phyloP scores from a whole-genome alignment of 1,140 invertebrate genomes.

The Drosophila carrolli region DNA sequence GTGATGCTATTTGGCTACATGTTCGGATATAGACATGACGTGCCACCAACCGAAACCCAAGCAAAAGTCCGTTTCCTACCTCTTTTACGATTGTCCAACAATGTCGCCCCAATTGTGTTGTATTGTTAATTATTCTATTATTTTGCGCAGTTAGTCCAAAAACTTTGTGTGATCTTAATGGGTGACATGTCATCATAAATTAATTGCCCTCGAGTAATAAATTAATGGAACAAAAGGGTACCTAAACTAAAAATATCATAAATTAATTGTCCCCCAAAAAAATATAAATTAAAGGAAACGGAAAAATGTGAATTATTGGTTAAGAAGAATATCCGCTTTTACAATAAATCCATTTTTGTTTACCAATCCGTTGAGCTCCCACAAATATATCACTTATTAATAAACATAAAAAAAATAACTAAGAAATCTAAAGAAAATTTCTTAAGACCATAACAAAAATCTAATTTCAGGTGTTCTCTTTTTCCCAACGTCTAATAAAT shows the following conservation, averaged over 20 bases:
- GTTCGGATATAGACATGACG: constrained; percentile 33
- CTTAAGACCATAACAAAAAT: too few relatives aligned
- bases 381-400: too few relatives aligned
- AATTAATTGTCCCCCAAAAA: constrained; percentile 25
- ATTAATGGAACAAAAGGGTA: constrained; percentile 18
- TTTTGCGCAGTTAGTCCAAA: constrained; percentile 45
- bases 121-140: constrained; percentile 27
- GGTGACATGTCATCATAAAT: constrained; percentile 70
- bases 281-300: constrained; percentile 1
- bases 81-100: constrained; percentile 27
- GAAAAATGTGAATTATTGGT: background rate
- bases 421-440: too few relatives aligned
- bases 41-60: constrained; percentile 28
- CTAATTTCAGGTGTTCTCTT: too few relatives aligned
- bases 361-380: background rate
- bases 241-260: constrained; percentile 32
- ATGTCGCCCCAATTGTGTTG: constrained; percentile 46
- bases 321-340: background rate
- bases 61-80: constrained; percentile 12
- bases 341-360: background rate
- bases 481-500: too few relatives aligned
- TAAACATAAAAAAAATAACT: too few relatives aligned
- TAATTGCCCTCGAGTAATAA: constrained; percentile 50
- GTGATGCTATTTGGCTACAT: constrained; percentile 24
- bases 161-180: constrained; percentile 47